Percentiles rank a stretch among this genome's conserved stretches.
Conservation (phyloP, 2,113 vertebrate species). For the Gymnarchus niloticus region DNA sequence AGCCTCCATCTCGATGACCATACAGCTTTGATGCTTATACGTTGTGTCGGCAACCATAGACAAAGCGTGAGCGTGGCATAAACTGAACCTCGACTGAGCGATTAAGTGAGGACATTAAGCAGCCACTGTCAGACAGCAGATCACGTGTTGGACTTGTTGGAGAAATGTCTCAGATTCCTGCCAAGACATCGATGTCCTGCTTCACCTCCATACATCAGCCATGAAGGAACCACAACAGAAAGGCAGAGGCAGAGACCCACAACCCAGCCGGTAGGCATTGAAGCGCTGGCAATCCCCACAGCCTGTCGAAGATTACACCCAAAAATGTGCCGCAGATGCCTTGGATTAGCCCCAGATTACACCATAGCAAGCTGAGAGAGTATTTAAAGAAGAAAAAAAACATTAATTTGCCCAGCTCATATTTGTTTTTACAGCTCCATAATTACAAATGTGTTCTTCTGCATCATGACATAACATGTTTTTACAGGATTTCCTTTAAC, state of each 20-base stretch:
- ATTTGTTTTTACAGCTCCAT: not conserved
- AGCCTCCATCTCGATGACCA: not conserved
- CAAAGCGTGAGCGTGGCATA: not conserved
- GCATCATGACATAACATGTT: not conserved
- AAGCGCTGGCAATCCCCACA: not conserved
- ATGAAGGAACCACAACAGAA: not conserved
- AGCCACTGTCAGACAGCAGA: not conserved
- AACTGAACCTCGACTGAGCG: too few species aligned
- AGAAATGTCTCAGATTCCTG: too few species aligned
- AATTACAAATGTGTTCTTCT: not conserved
- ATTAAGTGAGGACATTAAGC: too few species aligned
- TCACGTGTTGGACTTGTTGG: too few species aligned
- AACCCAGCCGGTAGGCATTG: not conserved
- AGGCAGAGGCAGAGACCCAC: not conserved
- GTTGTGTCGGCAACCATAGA: not conserved
- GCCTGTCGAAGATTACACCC: not conserved
- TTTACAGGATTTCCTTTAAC: not conserved
- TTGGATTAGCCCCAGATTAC: not conserved
- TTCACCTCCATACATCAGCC: not conserved
- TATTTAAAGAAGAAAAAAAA: not conserved
- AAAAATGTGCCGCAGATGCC: conserved; percentile 7
- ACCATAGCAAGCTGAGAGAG: not conserved
- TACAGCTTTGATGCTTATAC: not conserved
- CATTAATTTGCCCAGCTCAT: not conserved
- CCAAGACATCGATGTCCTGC: too few species aligned